Evolutionary conservation across 2,113 vertebrate genomes (phyloP).

Genomic region (Nymphicus hollandicus): DNA sequence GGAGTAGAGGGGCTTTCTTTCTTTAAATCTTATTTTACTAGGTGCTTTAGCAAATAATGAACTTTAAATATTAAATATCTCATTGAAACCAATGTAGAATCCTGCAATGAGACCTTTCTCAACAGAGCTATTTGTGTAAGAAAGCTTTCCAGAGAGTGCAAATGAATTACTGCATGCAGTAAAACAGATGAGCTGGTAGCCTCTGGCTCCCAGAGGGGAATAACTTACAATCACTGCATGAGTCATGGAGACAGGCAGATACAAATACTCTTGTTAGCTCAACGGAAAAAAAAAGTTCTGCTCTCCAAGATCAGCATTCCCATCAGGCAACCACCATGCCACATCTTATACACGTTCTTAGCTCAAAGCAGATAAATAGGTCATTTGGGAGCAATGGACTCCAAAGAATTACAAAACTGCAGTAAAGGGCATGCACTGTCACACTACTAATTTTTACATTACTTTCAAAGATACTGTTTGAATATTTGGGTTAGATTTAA

Average conservation of each 20-base stretch:
- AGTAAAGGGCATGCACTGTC: neutral
- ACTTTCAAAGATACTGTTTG: neutral
- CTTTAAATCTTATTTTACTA: neutral
- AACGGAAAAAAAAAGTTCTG: neutral
- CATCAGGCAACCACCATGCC: neutral
- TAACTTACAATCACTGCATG: neutral
- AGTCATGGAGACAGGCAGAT: constrained; percentile 3
- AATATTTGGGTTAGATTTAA: neutral
- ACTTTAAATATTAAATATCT: neutral
- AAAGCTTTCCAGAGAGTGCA: neutral
- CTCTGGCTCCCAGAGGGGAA: neutral
- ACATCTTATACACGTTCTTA: neutral
- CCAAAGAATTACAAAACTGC: neutral
- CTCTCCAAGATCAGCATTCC: neutral
- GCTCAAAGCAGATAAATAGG: neutral
- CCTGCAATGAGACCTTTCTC: neutral
- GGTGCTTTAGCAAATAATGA: neutral
- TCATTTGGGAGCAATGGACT: neutral
- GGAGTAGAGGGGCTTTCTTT: neutral
- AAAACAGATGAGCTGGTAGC: constrained; percentile 2
- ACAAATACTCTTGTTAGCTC: neutral
- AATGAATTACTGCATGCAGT: neutral
- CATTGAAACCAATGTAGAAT: neutral
- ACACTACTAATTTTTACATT: neutral
- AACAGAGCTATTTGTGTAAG: neutral